A percentile compares a stretch with the other conserved stretches of the same genome.
Conservation (phyloP, 2,888 invertebrate genomes). For the Ormyrus thymus region DNA sequence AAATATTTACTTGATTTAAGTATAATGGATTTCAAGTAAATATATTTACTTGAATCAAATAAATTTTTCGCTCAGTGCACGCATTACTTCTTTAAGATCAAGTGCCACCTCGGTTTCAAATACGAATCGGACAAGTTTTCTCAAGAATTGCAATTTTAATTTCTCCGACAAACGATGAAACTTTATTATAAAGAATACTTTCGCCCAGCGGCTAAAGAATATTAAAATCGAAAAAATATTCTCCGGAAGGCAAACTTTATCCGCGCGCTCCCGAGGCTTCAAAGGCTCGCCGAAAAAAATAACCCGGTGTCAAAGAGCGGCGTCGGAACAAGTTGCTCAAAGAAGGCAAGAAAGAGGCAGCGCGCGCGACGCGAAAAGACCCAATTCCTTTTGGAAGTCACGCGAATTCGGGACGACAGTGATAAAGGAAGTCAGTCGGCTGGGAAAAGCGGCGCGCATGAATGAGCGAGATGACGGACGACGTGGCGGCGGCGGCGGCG, state of each 20-base stretch:
- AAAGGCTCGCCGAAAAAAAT: background rate
- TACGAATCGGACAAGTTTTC: too few relatives aligned
- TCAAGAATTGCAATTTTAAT: too few relatives aligned
- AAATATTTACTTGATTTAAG: too few relatives aligned
- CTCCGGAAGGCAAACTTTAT: background rate
- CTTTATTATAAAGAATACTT: constrained; percentile 1
- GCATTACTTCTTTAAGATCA: too few relatives aligned
- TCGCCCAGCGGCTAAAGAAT: background rate
- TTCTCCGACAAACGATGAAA: background rate
- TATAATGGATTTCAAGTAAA: too few relatives aligned
- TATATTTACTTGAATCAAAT: too few relatives aligned
- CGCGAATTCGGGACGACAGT: constrained; percentile 33
- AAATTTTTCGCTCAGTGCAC: too few relatives aligned
- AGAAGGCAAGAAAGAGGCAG: background rate
- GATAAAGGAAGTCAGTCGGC: constrained; percentile 44
- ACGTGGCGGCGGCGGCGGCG: background rate
- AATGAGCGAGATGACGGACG: constrained; percentile 42
- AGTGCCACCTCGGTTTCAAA: too few relatives aligned
- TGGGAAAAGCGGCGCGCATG: constrained; percentile 24
- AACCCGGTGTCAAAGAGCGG: constrained; percentile 6
- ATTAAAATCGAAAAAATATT: background rate
- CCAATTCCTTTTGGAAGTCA: constrained; percentile 27
- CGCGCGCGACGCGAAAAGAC: background rate
- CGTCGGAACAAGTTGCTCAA: background rate
- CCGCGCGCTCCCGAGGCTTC: background rate